These are phyloP conservation scores for Syrphus vitripennis DNA, from an alignment of 2,888 invertebrate genomes.

Conservation along the genomic window DNA sequence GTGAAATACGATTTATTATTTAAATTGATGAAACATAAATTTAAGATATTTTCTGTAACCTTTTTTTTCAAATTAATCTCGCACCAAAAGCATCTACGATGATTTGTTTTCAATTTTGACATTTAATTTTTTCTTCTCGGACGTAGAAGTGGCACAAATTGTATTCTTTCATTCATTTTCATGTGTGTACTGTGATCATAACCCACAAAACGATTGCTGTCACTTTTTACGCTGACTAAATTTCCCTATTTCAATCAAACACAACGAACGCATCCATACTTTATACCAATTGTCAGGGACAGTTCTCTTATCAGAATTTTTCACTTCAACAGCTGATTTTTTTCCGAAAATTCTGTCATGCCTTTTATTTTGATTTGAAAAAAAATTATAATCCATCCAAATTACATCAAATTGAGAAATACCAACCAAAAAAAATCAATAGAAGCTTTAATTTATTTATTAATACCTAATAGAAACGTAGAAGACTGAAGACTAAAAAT, in stretches of 20 bases:
- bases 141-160: no score
- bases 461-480: background rate
- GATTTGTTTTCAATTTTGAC: no score
- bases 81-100: no score
- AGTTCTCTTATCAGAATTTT: slow-evolving; percentile 37
- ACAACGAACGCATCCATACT: background rate
- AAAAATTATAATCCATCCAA: background rate
- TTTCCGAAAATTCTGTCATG: background rate
- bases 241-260: background rate
- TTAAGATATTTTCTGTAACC: no score
- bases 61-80: no score
- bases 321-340: slow-evolving; percentile 18
- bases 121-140: no score
- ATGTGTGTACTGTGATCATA: no score
- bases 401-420: background rate
- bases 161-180: no score
- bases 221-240: background rate
- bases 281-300: slow-evolving; percentile 38
- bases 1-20: no score
- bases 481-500: background rate
- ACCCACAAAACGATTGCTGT: no score
- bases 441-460: background rate
- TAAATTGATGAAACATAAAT: no score
- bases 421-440: background rate
- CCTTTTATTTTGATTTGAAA: slow-evolving; percentile 33